A percentile compares a stretch with the other conserved stretches of the same genome.
Evolutionary conservation across 2,797 vertebrate species (phyloP).

Genomic region (Characodon lateralis): DNA sequence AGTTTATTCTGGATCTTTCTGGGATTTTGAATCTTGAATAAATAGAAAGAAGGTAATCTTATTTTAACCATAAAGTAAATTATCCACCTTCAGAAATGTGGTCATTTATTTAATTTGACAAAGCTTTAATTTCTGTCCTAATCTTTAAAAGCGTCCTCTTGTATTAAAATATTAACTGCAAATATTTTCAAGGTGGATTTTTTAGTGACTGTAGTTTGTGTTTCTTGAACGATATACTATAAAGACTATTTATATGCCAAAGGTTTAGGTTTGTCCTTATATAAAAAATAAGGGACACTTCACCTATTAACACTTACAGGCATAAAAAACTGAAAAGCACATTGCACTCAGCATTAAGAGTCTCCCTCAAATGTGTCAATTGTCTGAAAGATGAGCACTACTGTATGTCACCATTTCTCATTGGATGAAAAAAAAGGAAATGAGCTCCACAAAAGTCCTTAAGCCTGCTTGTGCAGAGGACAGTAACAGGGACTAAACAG

Average conservation of each 20-base stretch:
- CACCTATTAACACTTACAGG: conserved; percentile 65
- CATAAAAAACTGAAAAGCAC: conserved; percentile 63
- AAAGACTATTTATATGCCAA: conserved; percentile 22
- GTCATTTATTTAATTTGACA: not conserved
- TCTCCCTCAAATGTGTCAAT: conserved; percentile 66
- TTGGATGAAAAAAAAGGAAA: not conserved
- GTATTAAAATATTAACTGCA: not conserved
- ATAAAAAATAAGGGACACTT: conserved; percentile 44
- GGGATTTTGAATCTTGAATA: not conserved
- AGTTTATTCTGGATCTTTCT: not conserved
- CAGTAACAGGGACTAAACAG: conserved; percentile 5
- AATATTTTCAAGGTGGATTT: conserved; percentile 2
- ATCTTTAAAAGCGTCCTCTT: not conserved
- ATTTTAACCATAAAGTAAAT: not conserved
- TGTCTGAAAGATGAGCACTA: conserved; percentile 43
- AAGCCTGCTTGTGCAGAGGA: conserved; percentile 7
- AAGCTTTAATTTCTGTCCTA: not conserved
- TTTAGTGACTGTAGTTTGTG: conserved; percentile 8
- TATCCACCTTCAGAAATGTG: not conserved
- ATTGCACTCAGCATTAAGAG: conserved; percentile 27
- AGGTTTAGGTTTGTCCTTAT: not conserved
- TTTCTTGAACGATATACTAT: conserved; percentile 23
- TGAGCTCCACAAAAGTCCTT: conserved; percentile 19
- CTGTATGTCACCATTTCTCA: conserved; percentile 38
- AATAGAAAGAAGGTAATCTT: not conserved